Conservation (phyloP, 2,888 invertebrate genomes). For the Limenitis arthemis region DNA sequence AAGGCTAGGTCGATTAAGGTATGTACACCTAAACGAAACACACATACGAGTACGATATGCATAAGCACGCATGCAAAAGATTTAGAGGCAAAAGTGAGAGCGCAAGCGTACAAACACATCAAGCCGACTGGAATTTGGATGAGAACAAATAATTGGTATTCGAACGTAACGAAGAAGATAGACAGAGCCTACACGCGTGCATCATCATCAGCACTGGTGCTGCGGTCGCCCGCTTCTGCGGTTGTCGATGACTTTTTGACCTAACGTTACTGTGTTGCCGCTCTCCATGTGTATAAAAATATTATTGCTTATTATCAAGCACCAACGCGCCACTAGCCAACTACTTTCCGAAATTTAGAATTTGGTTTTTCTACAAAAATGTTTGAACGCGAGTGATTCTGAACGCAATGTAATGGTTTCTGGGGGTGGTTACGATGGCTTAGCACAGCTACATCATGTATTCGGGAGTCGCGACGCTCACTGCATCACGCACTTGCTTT, state of each 20-base stretch:
- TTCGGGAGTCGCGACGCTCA: constrained; percentile 68
- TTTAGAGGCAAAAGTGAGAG: constrained; percentile 54
- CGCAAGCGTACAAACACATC: constrained; percentile 28
- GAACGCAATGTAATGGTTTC: constrained; percentile 38
- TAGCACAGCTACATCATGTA: constrained; percentile 69
- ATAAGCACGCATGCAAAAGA: constrained; percentile 70
- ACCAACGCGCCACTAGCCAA: constrained; percentile 69
- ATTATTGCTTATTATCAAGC: constrained; percentile 71
- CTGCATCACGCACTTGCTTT: constrained; percentile 97
- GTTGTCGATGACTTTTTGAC: constrained; percentile 60
- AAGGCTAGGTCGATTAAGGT: constrained; percentile 66
- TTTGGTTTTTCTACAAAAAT: constrained; percentile 54
- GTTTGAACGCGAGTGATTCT: constrained; percentile 58
- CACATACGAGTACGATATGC: constrained; percentile 52
- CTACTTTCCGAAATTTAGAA: constrained; percentile 62
- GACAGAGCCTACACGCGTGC: constrained; percentile 57
- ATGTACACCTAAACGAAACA: constrained; percentile 59
- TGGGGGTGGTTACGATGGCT: constrained; percentile 50
- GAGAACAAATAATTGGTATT: constrained; percentile 70
- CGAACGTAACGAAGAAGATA: constrained; percentile 55
- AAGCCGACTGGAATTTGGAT: constrained; percentile 63
- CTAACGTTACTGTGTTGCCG: constrained; percentile 39
- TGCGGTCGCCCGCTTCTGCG: constrained; percentile 29
- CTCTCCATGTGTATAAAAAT: constrained; percentile 67
- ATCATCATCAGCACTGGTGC: constrained; percentile 31